Percentiles rank a stretch among this genome's conserved stretches.
These are phyloP conservation scores for Merops nubicus DNA, from an alignment of 2,113 vertebrate species.

Conservation along the genomic window DNA sequence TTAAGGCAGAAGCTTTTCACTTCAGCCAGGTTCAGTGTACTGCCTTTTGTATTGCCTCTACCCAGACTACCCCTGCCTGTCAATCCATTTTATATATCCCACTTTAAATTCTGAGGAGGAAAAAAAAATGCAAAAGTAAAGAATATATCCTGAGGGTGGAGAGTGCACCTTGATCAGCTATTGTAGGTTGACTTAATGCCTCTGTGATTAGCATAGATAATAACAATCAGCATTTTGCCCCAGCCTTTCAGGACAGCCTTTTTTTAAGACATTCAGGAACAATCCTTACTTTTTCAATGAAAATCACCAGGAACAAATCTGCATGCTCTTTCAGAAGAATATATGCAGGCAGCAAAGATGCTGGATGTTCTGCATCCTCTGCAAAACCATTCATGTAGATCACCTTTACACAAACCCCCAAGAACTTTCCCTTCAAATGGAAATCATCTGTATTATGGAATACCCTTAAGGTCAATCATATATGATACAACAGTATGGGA, in stretches of 20 bases:
- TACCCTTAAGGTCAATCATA: neutral
- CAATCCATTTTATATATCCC: neutral
- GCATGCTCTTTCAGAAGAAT: neutral
- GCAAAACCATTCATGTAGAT: neutral
- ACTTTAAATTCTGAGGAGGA: neutral
- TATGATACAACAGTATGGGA: too few species aligned
- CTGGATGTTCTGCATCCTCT: neutral
- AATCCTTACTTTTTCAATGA: neutral
- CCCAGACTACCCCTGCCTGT: neutral
- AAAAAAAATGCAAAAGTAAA: neutral
- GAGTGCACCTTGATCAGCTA: neutral
- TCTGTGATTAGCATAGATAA: neutral
- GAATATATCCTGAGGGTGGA: neutral
- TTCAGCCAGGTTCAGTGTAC: neutral
- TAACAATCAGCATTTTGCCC: neutral
- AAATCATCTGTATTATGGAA: too few species aligned
- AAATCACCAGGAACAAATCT: neutral
- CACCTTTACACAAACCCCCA: neutral
- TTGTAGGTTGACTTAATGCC: neutral
- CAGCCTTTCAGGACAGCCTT: neutral
- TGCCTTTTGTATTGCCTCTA: neutral
- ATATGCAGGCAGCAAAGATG: neutral
- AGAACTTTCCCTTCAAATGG: neutral
- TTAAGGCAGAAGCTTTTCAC: neutral
- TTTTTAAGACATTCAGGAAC: neutral